These are phyloP conservation scores for Hemitrygon akajei DNA, from an alignment of 2,797 vertebrate species.

Conservation along the genomic window DNA sequence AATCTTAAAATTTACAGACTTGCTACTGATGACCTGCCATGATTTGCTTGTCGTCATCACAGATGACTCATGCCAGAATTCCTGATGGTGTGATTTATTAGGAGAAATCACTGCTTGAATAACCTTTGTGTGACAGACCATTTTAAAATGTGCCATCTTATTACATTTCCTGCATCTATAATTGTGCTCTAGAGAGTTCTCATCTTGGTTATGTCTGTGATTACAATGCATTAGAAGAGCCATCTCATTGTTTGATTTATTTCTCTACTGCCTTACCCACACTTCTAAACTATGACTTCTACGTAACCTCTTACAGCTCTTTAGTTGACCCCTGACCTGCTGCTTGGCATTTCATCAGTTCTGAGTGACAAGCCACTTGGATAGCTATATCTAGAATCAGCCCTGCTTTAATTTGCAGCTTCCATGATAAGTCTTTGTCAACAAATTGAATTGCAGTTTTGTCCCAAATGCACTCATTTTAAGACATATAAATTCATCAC, in stretches of 20 bases:
- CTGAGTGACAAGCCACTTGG: slow-evolving; percentile 7
- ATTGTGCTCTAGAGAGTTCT: background rate
- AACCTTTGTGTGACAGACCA: slow-evolving; percentile 29
- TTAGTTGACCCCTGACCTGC: slow-evolving; percentile 16
- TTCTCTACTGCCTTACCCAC: background rate
- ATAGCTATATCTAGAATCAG: background rate
- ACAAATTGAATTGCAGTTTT: background rate
- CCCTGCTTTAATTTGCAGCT: slow-evolving; percentile 20
- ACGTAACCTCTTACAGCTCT: slow-evolving; percentile 5
- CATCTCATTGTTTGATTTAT: background rate
- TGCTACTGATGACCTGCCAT: background rate
- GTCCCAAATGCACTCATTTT: background rate
- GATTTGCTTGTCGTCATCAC: background rate
- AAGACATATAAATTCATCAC: background rate
- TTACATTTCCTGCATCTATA: slow-evolving; percentile 6
- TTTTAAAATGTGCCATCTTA: slow-evolving; percentile 17
- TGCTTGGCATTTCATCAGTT: slow-evolving; percentile 4
- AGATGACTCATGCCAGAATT: background rate
- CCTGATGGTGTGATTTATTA: slow-evolving; percentile 19
- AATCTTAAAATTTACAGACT: background rate
- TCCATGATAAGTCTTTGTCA: background rate
- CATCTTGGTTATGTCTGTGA: background rate
- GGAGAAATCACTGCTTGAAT: background rate
- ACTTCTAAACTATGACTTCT: background rate
- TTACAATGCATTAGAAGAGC: background rate